Evolutionary conservation across 2,797 vertebrate species (phyloP).

Genomic region (Phoebastria nigripes): DNA sequence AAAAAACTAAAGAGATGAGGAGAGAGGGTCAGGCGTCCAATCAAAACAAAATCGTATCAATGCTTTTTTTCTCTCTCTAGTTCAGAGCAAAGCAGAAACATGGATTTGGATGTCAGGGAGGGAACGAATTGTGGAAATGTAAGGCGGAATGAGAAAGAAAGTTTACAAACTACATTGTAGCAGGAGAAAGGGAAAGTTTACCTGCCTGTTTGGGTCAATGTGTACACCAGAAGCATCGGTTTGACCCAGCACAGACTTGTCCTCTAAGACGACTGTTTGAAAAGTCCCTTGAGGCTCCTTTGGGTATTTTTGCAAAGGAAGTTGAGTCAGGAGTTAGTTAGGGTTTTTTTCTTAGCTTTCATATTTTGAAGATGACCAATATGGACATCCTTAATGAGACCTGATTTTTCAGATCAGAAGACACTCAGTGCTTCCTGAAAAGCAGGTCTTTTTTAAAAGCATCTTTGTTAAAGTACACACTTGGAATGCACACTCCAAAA

Average conservation of each 20-base stretch:
- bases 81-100: slow-evolving; percentile 27
- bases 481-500: neutral
- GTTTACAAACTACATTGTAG: neutral
- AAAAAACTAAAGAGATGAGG: slow-evolving; percentile 46
- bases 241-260: neutral
- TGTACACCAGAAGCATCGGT: neutral
- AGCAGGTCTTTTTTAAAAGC: neutral
- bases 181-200: neutral
- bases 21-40: slow-evolving; percentile 49
- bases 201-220: neutral
- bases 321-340: neutral
- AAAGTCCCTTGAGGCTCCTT: neutral
- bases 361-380: neutral
- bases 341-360: neutral
- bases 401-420: neutral
- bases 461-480: neutral
- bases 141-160: neutral
- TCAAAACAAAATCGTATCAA: slow-evolving; percentile 61
- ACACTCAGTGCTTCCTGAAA: neutral
- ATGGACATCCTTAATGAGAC: neutral
- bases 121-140: neutral
- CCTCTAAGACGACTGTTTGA: neutral
- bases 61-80: slow-evolving; percentile 30
- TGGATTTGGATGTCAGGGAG: slow-evolving; percentile 43
- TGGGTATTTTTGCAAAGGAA: neutral